Evolutionary conservation across 2,113 vertebrate species (phyloP), one percentile per base, ranked within the genome.

Genomic region (Spilogale gracilis): DNA sequence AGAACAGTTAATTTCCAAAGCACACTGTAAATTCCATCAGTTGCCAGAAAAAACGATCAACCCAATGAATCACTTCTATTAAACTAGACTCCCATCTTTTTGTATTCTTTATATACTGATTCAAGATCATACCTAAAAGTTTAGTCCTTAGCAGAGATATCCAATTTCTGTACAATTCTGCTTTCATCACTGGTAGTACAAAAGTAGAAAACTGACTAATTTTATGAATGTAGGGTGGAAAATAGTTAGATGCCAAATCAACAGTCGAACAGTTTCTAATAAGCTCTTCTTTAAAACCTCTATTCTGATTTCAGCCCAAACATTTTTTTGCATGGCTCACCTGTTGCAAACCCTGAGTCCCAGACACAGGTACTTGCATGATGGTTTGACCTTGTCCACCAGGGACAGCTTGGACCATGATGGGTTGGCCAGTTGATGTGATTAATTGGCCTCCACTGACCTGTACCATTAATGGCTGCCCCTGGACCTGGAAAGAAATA

Each of bases 341-440:
- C 99, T 99, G 99, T 97, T 99, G 99, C 58, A 99, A 99, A 43
- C 99, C 99, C 97, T 99, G 99, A 3, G 99, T 99, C 97, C 99
- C 99, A 81, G 99, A 99, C 69, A 99, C 99, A 0, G 99, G 99
- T 32, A 99, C 99, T 89, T 99, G 99, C 99, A 99, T 99, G 97
- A 99, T 99, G 86, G 99, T 99, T 98, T 99, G 99, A 85, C 99
- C 99, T 98, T 99, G 99, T 58, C 99, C 99, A 50, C 99, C 99
- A 0, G 99, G 99, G 98, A 99, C 99, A 74, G 99, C 99, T 98
- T 99, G 99, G 76, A 99, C 99, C 99, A 99, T 99, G 98, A 99
- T 99, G 21, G 99, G 99, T 96, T 99, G 99, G 20, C 99, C 99
- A 5, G 99, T 99, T 12, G 99, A 99, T 12, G 99, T 99, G 98